These are phyloP conservation scores for Astur gentilis DNA, from an alignment of 2,113 vertebrate genomes.

Conservation along the genomic window DNA sequence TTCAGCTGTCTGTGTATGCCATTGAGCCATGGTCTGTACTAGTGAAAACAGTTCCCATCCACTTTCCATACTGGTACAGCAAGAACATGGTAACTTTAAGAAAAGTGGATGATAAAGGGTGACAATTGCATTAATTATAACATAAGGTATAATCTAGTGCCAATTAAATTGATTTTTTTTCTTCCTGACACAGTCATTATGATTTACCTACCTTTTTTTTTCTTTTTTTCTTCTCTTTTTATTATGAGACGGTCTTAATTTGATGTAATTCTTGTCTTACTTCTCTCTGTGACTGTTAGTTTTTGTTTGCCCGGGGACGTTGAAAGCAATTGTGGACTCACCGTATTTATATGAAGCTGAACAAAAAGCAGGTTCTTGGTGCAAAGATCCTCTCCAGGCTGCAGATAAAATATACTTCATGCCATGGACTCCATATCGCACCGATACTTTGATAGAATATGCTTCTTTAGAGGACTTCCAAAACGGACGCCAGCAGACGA, in stretches of 20 bases:
- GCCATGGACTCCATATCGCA: constrained; percentile 98
- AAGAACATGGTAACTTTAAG: constrained; percentile 61
- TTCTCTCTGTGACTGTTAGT: constrained; percentile 92
- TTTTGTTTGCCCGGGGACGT: constrained; percentile 99
- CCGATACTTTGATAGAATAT: constrained; percentile 96
- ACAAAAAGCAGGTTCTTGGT: constrained; percentile 99
- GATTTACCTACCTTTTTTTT: constrained; percentile 48
- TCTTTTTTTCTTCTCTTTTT: neutral
- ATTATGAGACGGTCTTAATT: constrained; percentile 71
- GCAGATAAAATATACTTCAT: constrained; percentile 99
- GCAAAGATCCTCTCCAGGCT: constrained; percentile 97
- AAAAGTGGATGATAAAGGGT: constrained; percentile 57
- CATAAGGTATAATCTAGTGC: constrained; percentile 55
- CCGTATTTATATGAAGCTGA: constrained; percentile 97
- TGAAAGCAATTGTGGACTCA: constrained; percentile 97
- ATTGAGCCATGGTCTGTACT: constrained; percentile 61
- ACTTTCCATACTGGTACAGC: constrained; percentile 48
- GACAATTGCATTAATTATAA: constrained; percentile 53
- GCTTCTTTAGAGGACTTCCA: constrained; percentile 96
- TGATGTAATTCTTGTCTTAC: constrained; percentile 70
- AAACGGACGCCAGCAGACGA: constrained; percentile 90
- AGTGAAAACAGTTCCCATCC: constrained; percentile 52
- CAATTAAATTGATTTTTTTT: constrained; percentile 67
- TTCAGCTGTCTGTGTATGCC: constrained; percentile 59
- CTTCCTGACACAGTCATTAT: constrained; percentile 65